phyloP scores from a whole-genome alignment of 2,888 invertebrate species.

The Eretmocerus hayati region DNA sequence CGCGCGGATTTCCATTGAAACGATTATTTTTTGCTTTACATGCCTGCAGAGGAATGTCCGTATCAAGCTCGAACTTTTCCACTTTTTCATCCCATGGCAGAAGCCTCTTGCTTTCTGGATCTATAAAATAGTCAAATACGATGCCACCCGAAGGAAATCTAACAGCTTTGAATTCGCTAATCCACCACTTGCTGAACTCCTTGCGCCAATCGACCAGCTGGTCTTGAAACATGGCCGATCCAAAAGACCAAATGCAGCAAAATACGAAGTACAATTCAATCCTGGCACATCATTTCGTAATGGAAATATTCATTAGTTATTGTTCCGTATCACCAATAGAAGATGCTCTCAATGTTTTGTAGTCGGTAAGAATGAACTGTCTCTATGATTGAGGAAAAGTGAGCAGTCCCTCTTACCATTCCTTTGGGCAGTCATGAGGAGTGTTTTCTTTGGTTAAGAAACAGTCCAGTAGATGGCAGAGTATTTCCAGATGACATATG shows the following conservation, averaged over 20 bases:
- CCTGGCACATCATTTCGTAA: conserved; percentile 41
- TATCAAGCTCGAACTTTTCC: conserved; percentile 71
- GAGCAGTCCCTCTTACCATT: conserved; percentile 54
- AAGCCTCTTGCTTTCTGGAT: conserved; percentile 77
- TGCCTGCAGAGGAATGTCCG: conserved; percentile 82
- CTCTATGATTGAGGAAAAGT: no score
- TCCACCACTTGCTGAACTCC: conserved; percentile 94
- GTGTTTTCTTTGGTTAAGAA: conserved; percentile 73
- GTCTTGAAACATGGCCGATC: conserved; percentile 85
- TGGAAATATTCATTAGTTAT: neutral
- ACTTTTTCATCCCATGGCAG: conserved; percentile 82
- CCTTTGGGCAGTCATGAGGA: conserved; percentile 84
- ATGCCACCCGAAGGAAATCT: conserved; percentile 79
- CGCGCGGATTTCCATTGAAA: neutral
- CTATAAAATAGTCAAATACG: conserved; percentile 86
- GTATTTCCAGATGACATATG: conserved; percentile 80
- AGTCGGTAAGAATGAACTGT: neutral
- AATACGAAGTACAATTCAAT: conserved; percentile 92
- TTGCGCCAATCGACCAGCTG: conserved; percentile 85
- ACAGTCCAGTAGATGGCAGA: conserved; percentile 80
- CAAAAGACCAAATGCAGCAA: conserved; percentile 87
- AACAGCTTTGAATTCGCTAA: conserved; percentile 83
- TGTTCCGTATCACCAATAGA: neutral
- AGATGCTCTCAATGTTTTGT: no score
- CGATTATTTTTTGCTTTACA: no score